Base-by-base conservation (phyloP, 92 coral and sea anemone genomes). In the Epizoanthus ramosus region DNA sequence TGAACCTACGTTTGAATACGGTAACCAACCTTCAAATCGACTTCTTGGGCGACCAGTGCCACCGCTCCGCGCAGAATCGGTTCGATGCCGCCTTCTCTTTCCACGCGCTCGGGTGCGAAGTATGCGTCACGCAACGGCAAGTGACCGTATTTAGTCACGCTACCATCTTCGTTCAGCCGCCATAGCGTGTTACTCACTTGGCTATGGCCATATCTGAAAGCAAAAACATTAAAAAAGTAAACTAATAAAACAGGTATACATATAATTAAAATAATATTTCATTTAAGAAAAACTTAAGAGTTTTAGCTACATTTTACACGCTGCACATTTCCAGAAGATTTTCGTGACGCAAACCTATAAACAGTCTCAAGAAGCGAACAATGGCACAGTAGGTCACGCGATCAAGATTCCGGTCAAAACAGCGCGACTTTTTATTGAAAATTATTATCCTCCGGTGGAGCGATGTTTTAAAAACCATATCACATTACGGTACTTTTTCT, bases 51-150 rank as follows among this genome's bases (percentile, higher is more conserved):
- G 6, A 91, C 87, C 61, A 80, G 92, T 53, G 73, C 84, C 0
- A 89, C 88, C 8, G 92, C 91, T 28, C 98, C 98, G 41, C 98
- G 92, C 33, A 95, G 52, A 14, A 95, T 86, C 6, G 98, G 97
- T 35, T 95, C 98, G 63, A 95, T 87, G 6, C 98, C 98, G 0
- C 98, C 98, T 63, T 95, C 98, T 22, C 88, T 76, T 35, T 90
- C 86, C 31, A 95, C 91, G 68, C 97, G 89, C 71, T 95, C 98
- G 21, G 98, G 97, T 6, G 92, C 86, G 75, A 95, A 95, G 71
- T 93, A 95, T 7, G 97, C 92, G 85, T 95, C 98, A 71, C 98
- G 90, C 41, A 95, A 67, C 8, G 95, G 90, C 35, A 95, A 84
- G 81, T 95, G 98, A 2, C 98, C 98, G 21, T 90, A 88, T 15